Evolutionary conservation across 2,797 vertebrate species (phyloP).

Genomic region (Oreonectes daqikongensis): DNA sequence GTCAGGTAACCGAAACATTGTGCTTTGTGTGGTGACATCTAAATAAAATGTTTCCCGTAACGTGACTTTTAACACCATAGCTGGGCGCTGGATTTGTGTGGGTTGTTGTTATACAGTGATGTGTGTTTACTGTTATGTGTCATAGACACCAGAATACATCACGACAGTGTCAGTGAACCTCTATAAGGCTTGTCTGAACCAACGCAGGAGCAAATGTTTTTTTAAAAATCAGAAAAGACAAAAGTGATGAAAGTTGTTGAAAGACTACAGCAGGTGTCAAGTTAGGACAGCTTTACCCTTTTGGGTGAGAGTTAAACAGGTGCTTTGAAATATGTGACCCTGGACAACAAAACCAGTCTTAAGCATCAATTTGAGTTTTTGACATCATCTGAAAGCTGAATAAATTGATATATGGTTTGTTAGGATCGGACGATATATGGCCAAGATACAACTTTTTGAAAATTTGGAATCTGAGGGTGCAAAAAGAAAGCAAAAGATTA

Average conservation of each 20-base stretch:
- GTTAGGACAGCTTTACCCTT: slow-evolving; percentile 1
- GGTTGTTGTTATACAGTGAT: not conserved
- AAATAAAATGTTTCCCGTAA: not conserved
- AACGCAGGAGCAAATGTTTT: not conserved
- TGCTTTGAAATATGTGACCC: slow-evolving; percentile 22
- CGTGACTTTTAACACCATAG: not conserved
- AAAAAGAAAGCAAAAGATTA: no score
- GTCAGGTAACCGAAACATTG: no score
- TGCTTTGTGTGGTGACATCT: not conserved
- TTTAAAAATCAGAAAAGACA: not conserved
- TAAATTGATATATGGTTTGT: no score
- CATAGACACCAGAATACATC: not conserved
- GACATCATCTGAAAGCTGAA: no score
- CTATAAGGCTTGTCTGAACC: not conserved
- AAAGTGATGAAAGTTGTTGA: not conserved
- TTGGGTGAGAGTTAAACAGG: slow-evolving; percentile 29
- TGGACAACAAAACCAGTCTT: no score
- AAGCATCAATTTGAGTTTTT: no score
- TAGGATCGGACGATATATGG: no score
- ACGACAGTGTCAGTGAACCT: not conserved
- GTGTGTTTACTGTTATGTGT: not conserved
- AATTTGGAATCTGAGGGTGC: no score
- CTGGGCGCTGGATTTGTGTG: not conserved
- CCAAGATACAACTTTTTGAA: no score
- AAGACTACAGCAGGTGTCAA: slow-evolving; percentile 40